Base-by-base conservation (phyloP, 2,113 vertebrate genomes). In the Ifrita kowaldi region DNA sequence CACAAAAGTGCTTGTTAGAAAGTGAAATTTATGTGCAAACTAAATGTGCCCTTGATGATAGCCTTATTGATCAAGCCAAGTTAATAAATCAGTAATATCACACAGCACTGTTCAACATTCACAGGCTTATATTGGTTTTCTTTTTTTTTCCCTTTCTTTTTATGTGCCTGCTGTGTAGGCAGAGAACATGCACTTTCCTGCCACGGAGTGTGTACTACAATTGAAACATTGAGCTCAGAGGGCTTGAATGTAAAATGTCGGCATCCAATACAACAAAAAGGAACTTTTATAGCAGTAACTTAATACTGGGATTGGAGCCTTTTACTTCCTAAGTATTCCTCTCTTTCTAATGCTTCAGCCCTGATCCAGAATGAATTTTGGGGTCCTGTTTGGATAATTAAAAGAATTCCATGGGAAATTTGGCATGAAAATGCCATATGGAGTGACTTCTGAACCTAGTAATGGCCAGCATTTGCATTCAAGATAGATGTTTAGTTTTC, bases 21-120 rank as follows among this genome's bases (percentile, higher is more conserved):
- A 97, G 86, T 82, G 70, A 97, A 94, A 97, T 96, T 95, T 96
- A 93, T 93, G 89, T 95, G 91, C 96, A 96, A 89, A 94, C 91
- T 87, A 90, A 96, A 95, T 65, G 84, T 91, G 81, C 89, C 87
- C 96, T 96, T 96, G 95, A 92, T 94, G 83, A 94, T 92, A 96
- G 87, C 70, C 83, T 70, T 94, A 96, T 94, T 91, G 90, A 97
- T 96, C 78, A 93, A 91, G 46, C 87, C 82, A 78, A 94, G 85
- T 95, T 97, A 96, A 95, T 97, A 97, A 97, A 96, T 96, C 94
- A 92, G 95, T 93, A 95, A 89, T 95, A 96, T 83, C 89, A n/a
- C 22, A 55, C 70, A 93, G 71, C 68, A 95, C 79, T 96, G 80
- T 91, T 95, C 93, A 94, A 91, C 91, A 95, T 76, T 88, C 68